phyloP scores from a whole-genome alignment of 2,888 invertebrate genomes.

The Eilema depressum region DNA sequence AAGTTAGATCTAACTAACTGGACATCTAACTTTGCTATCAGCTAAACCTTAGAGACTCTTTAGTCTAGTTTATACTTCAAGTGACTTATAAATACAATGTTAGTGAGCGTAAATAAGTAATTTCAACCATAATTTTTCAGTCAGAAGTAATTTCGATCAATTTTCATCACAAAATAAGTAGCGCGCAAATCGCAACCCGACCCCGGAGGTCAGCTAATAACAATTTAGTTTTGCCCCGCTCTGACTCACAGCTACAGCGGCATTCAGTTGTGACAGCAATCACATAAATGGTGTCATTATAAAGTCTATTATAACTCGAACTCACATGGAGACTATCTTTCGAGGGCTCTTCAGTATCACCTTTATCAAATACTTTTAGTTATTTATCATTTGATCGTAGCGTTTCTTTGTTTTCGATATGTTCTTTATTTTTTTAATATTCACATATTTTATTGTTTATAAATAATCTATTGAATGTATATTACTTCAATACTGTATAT shows the following conservation, averaged over 20 bases:
- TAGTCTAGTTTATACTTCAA: background rate
- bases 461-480: background rate
- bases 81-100: conserved; percentile 9
- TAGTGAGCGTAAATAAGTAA: conserved; percentile 28
- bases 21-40: background rate
- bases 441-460: background rate
- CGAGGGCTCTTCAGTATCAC: conserved; percentile 3
- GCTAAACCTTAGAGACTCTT: background rate
- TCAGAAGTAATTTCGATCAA: conserved; percentile 46
- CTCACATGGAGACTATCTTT: conserved; percentile 9
- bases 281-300: conserved; percentile 36
- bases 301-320: conserved; percentile 17
- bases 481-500: background rate
- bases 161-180: conserved; percentile 53
- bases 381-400: conserved; percentile 8
- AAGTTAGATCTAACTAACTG: background rate
- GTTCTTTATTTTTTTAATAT: background rate
- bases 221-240: conserved; percentile 64
- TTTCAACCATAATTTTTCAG: conserved; percentile 32
- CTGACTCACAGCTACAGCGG: conserved; percentile 66
- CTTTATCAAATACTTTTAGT: conserved; percentile 3
- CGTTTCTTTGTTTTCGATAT: conserved; percentile 8
- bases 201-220: conserved; percentile 71
- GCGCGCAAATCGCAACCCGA: conserved; percentile 64
- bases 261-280: conserved; percentile 51